These are phyloP conservation scores for Amyelois transitella DNA, from an alignment of 1,140 invertebrate species.

Conservation along the genomic window DNA sequence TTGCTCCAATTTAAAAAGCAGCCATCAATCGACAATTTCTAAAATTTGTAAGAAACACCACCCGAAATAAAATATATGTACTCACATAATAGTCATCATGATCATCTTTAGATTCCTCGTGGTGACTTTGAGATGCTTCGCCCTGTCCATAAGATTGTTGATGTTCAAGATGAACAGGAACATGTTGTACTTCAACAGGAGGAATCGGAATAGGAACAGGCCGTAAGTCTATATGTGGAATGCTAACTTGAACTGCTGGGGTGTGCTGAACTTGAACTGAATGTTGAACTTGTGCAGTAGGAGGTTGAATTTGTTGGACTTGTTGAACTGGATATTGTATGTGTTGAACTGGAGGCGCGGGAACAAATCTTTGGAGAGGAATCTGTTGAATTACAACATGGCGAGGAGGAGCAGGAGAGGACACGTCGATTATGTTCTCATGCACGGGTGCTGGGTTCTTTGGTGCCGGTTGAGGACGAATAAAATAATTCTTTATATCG, in stretches of 20 bases:
- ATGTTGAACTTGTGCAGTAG: not conserved
- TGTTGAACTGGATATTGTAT: not conserved
- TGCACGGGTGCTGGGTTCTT: constrained; percentile 8
- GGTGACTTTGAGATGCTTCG: not conserved
- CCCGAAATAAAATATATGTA: not conserved
- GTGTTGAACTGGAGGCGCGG: not conserved
- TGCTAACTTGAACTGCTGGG: not conserved
- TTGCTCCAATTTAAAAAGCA: too few species aligned
- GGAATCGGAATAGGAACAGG: constrained; percentile 2
- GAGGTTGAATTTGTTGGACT: not conserved
- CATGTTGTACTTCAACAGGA: not conserved
- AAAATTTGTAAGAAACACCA: too few species aligned
- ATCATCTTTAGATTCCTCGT: constrained; percentile 3
- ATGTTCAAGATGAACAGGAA: constrained; percentile 9
- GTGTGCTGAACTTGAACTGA: not conserved
- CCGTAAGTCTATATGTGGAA: constrained; percentile 1
- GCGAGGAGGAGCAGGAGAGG: not conserved
- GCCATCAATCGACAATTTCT: too few species aligned
- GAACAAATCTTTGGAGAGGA: not conserved
- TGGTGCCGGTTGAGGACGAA: not conserved
- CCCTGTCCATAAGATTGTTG: not conserved
- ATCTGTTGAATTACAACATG: constrained; percentile 6
- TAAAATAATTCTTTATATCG: constrained; percentile 4
- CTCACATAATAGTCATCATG: constrained; percentile 4
- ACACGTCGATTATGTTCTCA: not conserved